Evolutionary conservation across 2,113 vertebrate genomes (phyloP), one percentile per base, ranked within the genome.

Genomic region (Myiozetetes cayanensis): DNA sequence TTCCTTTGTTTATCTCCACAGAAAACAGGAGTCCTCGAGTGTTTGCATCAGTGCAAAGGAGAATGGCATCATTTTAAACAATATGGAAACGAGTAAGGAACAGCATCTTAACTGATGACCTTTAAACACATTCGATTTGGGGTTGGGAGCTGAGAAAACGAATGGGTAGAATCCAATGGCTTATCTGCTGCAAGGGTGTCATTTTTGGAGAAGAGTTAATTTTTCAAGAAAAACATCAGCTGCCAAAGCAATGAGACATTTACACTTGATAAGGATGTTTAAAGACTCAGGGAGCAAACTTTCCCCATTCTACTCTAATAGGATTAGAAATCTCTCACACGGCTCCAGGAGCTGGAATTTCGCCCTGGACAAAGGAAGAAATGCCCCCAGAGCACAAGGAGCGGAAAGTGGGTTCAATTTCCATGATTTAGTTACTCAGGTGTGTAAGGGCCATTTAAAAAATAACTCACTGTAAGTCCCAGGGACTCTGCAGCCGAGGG

Each of bases 211-310:
- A 73, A 56, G 66, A 94, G 62, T 53, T 92, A 81, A 85, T 85
- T 92, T 92, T 62, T 81, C 63, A 81, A 74, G 65, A 53, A 47
- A 87, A 70, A 52, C 78, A 70, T 62, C 86, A 66, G 37, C 89
- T 95, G 89, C 86, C 83, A 85, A 78, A 90, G 89, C 89, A 85
- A 90, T 74, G 41, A 87, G 82, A 78, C 65, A 56, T 56, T 77
- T 56, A 87, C 19, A 30, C 61, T 74, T 62, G 56, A 82, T 85
- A 73, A 92, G 56, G 35, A 74, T 70, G 74, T 47, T 87, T 66
- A 78, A 81, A 87, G 78, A 23, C 79, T 62, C 15, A 1, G 58
- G 72, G 22, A 63, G 55, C 33, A 76, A 93, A 90, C 59, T 87
- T 92, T n/a, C 33, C 14, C 67, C 49, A 63, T 46, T 75, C 72